Percentiles rank a stretch among this genome's conserved stretches.
Conservation (phyloP, 2,888 invertebrate genomes). For the Gymnoscelis rufifasciata region DNA sequence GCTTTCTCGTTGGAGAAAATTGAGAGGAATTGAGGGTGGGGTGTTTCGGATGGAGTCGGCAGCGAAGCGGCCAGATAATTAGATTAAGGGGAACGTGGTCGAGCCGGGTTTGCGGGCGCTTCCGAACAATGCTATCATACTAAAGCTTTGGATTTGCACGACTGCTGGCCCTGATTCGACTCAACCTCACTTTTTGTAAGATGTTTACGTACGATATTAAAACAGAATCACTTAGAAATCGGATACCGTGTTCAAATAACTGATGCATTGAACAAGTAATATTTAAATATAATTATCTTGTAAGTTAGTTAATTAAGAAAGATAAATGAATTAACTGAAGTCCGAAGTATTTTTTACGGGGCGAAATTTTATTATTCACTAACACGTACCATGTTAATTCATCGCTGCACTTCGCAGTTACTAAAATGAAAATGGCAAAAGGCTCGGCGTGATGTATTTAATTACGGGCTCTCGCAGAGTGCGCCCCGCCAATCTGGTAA, state of each 20-base stretch:
- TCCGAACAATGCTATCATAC: slow-evolving; percentile 62
- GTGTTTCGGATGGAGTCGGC: slow-evolving; percentile 53
- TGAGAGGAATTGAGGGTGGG: slow-evolving; percentile 51
- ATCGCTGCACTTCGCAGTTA: neutral
- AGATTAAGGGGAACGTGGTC: slow-evolving; percentile 67
- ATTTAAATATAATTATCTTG: too few species aligned
- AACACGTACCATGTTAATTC: too few species aligned
- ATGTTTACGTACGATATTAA: slow-evolving; percentile 4
- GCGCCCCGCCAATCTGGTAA: slow-evolving; percentile 72
- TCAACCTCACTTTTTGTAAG: slow-evolving; percentile 30
- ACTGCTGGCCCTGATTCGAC: slow-evolving; percentile 38
- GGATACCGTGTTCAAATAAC: neutral
- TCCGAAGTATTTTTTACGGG: too few species aligned
- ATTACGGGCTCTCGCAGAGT: slow-evolving; percentile 67
- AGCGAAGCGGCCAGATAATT: slow-evolving; percentile 71
- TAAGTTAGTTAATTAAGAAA: too few species aligned
- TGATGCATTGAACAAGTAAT: too few species aligned
- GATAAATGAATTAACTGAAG: too few species aligned
- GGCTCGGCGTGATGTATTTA: slow-evolving; percentile 66
- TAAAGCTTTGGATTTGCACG: slow-evolving; percentile 56
- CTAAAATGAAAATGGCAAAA: slow-evolving; percentile 29
- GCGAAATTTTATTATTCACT: too few species aligned
- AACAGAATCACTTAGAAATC: neutral
- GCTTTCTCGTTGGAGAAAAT: slow-evolving; percentile 51
- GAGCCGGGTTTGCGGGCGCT: slow-evolving; percentile 52